Conservation (phyloP, 2,888 invertebrate genomes). For the Ophion slaviceki region DNA sequence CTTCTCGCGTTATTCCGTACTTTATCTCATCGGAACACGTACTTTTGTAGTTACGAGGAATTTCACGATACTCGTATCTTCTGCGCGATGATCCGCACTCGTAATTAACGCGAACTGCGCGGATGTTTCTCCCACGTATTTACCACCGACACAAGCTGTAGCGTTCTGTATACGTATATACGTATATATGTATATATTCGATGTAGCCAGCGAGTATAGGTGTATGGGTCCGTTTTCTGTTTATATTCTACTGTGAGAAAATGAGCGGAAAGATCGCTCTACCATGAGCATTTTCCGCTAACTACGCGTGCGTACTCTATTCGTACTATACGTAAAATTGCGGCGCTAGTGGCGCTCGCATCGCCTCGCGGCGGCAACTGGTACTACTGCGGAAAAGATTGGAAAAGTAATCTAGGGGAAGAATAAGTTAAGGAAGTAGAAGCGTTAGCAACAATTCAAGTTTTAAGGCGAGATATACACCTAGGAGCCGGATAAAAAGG, state of each 20-base stretch:
- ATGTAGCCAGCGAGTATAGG: neutral
- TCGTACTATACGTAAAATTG: neutral
- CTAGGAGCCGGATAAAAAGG: no score
- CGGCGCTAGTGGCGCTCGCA: neutral
- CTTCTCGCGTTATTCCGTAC: neutral
- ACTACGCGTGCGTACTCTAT: neutral
- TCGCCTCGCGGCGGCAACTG: neutral
- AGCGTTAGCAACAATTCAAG: no score
- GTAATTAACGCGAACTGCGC: conserved; percentile 50
- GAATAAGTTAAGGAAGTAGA: neutral
- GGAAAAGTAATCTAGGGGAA: neutral
- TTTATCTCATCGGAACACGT: conserved; percentile 2
- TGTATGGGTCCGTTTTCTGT: neutral
- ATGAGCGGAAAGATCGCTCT: conserved; percentile 10
- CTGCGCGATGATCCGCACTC: conserved; percentile 23
- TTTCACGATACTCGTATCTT: conserved; percentile 13
- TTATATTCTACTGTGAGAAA: neutral
- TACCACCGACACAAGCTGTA: conserved; percentile 41
- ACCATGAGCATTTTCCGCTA: neutral
- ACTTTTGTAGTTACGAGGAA: neutral
- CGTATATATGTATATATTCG: neutral
- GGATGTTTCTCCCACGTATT: conserved; percentile 54
- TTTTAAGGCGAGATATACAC: no score
- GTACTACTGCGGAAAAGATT: neutral
- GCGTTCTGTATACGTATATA: neutral